Percentiles rank a stretch among this genome's conserved stretches.
These are phyloP conservation scores for Microplitis mediator DNA, from an alignment of 1,140 invertebrate genomes.

Conservation along the genomic window DNA sequence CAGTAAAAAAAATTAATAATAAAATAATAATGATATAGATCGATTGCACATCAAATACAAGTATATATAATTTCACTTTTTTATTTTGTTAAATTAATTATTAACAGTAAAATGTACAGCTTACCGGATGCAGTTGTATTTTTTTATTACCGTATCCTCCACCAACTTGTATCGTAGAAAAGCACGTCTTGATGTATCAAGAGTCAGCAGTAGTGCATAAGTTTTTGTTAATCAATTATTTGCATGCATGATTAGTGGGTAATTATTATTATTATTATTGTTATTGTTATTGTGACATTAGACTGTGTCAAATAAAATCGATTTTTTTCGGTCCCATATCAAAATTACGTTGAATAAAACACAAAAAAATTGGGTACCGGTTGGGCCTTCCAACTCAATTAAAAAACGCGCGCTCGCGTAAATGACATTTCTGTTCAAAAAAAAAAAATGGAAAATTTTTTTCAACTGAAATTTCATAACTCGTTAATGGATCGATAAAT, in stretches of 20 bases:
- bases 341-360: no score
- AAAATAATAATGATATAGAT: constrained; percentile 33
- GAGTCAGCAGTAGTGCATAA: constrained; percentile 35
- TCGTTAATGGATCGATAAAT: no score
- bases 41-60: constrained; percentile 55
- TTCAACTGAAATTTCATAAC: no score
- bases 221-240: constrained; percentile 54
- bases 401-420: no score
- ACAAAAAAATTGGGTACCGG: no score
- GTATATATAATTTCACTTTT: constrained; percentile 30
- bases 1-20: constrained; percentile 8
- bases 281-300: not conserved
- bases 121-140: constrained; percentile 42
- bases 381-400: no score
- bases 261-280: constrained; percentile 10
- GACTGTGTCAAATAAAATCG: not conserved
- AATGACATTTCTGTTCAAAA: no score
- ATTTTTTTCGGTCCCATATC: no score
- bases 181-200: constrained; percentile 40
- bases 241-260: constrained; percentile 12
- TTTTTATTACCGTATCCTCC: constrained; percentile 39
- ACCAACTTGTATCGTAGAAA: constrained; percentile 49
- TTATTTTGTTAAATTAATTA: not conserved
- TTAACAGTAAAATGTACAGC: constrained; percentile 39
- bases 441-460: no score